Percentiles rank a stretch among this genome's conserved stretches.
phyloP scores from a whole-genome alignment of 1,140 invertebrate species.

The Hestina assimilis region DNA sequence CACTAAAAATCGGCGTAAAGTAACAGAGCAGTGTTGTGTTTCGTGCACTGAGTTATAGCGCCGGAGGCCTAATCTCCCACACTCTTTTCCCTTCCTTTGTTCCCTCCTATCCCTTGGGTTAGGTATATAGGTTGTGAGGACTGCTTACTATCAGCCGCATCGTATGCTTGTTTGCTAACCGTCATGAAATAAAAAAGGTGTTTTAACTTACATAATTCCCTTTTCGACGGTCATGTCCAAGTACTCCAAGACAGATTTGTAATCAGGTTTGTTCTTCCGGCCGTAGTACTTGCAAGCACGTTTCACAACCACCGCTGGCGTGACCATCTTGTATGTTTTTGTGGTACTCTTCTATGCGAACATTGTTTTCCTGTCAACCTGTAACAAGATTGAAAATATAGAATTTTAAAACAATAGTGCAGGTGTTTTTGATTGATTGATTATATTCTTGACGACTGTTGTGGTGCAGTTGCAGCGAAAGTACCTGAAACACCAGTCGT shows the following conservation, averaged over 20 bases:
- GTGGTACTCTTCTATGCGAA: slow-evolving; percentile 2
- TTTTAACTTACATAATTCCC: slow-evolving; percentile 79
- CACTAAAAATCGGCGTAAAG: too few relatives aligned
- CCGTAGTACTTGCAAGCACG: slow-evolving; percentile 80
- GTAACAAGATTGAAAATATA: neutral
- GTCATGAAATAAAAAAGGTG: neutral
- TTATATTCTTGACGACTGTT: too few relatives aligned
- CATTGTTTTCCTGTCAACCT: slow-evolving; percentile 8
- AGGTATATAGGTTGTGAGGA: neutral
- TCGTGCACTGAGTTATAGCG: too few relatives aligned
- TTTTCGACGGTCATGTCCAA: slow-evolving; percentile 80
- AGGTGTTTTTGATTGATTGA: too few relatives aligned
- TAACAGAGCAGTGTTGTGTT: too few relatives aligned
- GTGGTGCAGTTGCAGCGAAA: too few relatives aligned
- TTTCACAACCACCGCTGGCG: slow-evolving; percentile 77
- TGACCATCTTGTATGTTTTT: slow-evolving; percentile 56
- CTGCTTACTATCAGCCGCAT: neutral
- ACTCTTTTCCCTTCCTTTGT: too few relatives aligned
- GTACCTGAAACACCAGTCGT: too few relatives aligned
- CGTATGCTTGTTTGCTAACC: neutral
- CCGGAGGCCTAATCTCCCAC: too few relatives aligned
- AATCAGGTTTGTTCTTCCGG: slow-evolving; percentile 69
- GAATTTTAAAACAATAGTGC: neutral
- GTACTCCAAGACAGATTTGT: slow-evolving; percentile 77
- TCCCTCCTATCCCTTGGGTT: too few relatives aligned